phyloP scores from a whole-genome alignment of 2,113 vertebrate genomes.

The Oreochromis aureus region DNA sequence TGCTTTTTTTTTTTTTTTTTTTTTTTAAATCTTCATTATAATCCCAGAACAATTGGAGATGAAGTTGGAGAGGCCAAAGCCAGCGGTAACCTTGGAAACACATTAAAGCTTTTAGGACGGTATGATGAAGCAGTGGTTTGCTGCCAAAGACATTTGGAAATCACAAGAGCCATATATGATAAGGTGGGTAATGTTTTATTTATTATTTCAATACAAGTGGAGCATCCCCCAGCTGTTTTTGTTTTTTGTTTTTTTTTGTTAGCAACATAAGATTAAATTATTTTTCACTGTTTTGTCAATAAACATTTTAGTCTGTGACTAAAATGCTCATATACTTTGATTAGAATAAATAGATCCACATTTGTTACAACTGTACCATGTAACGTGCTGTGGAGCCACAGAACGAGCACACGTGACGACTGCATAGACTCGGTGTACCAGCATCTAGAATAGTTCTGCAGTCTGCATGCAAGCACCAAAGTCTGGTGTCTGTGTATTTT shows the following conservation, averaged over 20 bases:
- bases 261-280: neutral
- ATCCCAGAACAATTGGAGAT: constrained; percentile 88
- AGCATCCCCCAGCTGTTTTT: neutral
- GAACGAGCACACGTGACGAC: neutral
- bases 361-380: neutral
- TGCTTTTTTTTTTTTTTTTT: neutral
- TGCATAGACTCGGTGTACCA: neutral
- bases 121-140: constrained; percentile 93
- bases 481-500: constrained; percentile 60
- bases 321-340: neutral
- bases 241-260: neutral
- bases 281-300: neutral
- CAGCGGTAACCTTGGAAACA: constrained; percentile 96
- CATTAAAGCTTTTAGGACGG: constrained; percentile 90
- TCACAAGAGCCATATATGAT: constrained; percentile 89
- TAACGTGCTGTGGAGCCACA: neutral
- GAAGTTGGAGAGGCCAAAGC: constrained; percentile 95
- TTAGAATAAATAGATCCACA: neutral
- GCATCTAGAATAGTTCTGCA: constrained; percentile 38
- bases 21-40: neutral
- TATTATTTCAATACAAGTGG: neutral
- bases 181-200: constrained; percentile 73
- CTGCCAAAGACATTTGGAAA: constrained; percentile 93
- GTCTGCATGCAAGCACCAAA: constrained; percentile 10
- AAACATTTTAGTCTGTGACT: neutral